These are phyloP conservation scores for Prunella strophiata DNA, from an alignment of 2,797 vertebrate species.

Conservation along the genomic window DNA sequence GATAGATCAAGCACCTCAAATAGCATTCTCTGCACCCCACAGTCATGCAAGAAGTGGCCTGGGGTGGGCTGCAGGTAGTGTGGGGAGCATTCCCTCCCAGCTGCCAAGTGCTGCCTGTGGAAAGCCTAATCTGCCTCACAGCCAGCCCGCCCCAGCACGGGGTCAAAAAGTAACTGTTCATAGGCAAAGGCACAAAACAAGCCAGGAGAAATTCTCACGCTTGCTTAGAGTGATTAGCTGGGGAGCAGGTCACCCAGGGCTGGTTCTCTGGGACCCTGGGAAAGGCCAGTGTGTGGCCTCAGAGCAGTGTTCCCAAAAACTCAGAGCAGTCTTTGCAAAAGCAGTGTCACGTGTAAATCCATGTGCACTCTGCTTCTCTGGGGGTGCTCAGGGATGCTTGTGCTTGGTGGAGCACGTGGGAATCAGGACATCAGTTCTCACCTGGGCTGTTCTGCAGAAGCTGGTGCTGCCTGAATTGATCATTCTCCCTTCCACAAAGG, in stretches of 20 bases:
- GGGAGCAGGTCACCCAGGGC: neutral
- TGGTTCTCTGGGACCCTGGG: neutral
- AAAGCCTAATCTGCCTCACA: neutral
- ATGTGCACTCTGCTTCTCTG: fast-evolving
- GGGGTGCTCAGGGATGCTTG: too few species aligned
- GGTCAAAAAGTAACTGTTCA: neutral
- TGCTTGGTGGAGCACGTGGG: neutral
- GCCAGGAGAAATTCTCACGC: neutral
- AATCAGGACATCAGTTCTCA: neutral
- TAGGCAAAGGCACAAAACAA: neutral
- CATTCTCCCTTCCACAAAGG: fast-evolving
- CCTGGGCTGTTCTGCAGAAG: neutral
- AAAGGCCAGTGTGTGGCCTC: fast-evolving
- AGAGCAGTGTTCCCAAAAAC: neutral
- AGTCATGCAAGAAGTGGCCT: fast-evolving
- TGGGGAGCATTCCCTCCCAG: fast-evolving
- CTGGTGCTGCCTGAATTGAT: neutral
- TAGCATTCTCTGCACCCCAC: neutral
- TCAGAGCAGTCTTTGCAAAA: neutral
- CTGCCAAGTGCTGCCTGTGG: neutral
- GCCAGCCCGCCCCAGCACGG: fast-evolving
- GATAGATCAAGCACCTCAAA: neutral
- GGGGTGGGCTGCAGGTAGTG: neutral
- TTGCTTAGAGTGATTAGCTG: neutral
- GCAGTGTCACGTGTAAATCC: fast-evolving